Evolutionary conservation across 2,888 invertebrate species (phyloP).

Genomic region (Hypercompe scribonia): DNA sequence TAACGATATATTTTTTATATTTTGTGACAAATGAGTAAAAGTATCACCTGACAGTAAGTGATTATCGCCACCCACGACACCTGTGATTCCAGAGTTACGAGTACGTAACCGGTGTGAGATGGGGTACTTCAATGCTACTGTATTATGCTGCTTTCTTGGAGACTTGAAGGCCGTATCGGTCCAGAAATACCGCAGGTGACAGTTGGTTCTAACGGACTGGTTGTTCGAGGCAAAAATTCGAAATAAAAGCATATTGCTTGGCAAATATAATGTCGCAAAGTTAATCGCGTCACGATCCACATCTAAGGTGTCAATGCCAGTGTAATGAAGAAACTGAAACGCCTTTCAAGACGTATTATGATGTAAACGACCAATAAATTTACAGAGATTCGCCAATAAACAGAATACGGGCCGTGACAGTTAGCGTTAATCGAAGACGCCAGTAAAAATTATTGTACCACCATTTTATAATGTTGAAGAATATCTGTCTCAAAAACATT

Average conservation of each 20-base stretch:
- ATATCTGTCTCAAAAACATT: not conserved
- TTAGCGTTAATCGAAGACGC: conserved; percentile 25
- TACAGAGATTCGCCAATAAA: conserved; percentile 30
- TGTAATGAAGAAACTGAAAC: conserved; percentile 46
- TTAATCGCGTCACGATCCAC: conserved; percentile 30
- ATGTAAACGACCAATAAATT: conserved; percentile 52
- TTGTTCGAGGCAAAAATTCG: conserved; percentile 1
- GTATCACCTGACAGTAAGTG: not conserved
- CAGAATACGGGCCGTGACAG: conserved; percentile 8
- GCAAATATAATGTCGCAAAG: conserved; percentile 26
- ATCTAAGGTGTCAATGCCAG: conserved; percentile 37
- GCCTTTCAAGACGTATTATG: conserved; percentile 49
- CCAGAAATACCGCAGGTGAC: not conserved
- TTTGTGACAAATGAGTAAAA: too few relatives aligned
- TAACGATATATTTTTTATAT: too few relatives aligned
- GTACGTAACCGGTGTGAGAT: not conserved
- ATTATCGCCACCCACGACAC: not conserved
- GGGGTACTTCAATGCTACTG: not conserved
- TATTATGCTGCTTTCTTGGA: not conserved
- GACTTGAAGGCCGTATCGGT: not conserved
- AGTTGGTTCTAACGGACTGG: not conserved
- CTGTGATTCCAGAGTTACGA: not conserved
- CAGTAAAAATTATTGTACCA: conserved; percentile 2
- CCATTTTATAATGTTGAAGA: not conserved
- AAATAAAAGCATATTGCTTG: conserved; percentile 12